Percentiles rank a stretch among this genome's conserved stretches.
Conservation (phyloP, 2,113 vertebrate genomes). For the Rousettus leschenaultii region DNA sequence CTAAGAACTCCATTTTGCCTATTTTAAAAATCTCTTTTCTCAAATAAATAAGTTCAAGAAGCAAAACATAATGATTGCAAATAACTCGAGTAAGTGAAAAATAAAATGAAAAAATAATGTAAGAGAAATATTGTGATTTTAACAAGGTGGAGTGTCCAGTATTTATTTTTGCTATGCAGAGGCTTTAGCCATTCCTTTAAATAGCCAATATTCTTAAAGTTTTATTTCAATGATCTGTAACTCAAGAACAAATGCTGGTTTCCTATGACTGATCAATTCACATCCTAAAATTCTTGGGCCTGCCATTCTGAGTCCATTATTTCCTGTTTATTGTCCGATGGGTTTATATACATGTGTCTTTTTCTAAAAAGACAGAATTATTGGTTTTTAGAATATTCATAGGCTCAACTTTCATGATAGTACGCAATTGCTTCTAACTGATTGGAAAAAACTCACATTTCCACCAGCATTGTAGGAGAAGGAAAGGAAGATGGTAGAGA, state of each 20-base stretch:
- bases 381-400: not conserved
- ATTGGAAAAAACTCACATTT: not conserved
- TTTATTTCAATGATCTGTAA: not conserved
- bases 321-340: not conserved
- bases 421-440: not conserved
- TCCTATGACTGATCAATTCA: not conserved
- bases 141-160: not conserved
- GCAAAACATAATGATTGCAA: not conserved
- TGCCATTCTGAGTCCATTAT: not conserved
- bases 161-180: not conserved
- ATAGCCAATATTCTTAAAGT: not conserved
- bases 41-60: not conserved
- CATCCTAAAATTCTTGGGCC: not conserved
- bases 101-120: not conserved
- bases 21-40: not conserved
- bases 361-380: not conserved
- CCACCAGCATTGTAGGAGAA: not conserved
- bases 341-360: not conserved
- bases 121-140: not conserved
- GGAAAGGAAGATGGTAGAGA: not conserved
- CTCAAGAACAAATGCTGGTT: not conserved
- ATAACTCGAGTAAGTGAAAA: not conserved
- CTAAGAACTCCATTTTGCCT: not conserved
- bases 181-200: not conserved
- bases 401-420: not conserved